phyloP scores from a whole-genome alignment of 2,113 vertebrate genomes.

The Henicopernis longicauda region DNA sequence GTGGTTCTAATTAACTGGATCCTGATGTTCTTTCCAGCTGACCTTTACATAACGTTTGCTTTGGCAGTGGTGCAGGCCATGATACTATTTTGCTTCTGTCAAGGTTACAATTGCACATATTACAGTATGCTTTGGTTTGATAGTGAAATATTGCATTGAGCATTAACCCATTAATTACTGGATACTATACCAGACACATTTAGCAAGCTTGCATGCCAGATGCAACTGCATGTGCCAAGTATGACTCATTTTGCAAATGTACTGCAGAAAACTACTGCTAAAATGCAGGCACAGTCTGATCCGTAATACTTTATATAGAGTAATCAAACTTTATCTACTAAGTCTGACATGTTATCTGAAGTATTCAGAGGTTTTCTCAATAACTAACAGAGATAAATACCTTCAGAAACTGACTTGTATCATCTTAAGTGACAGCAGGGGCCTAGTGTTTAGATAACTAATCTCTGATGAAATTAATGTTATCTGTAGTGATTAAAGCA shows the following conservation, averaged over 20 bases:
- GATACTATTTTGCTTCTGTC: constrained; percentile 22
- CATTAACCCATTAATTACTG: background rate
- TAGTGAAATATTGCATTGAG: background rate
- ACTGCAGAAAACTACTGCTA: background rate
- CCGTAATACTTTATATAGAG: background rate
- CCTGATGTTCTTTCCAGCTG: background rate
- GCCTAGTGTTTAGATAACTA: background rate
- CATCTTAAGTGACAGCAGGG: background rate
- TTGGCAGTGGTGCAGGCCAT: constrained; percentile 8
- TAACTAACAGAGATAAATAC: background rate
- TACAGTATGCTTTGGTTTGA: background rate
- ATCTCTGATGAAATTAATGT: background rate
- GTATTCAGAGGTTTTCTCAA: background rate
- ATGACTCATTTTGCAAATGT: background rate
- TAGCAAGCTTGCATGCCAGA: background rate
- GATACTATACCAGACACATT: background rate
- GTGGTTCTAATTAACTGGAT: constrained; percentile 6
- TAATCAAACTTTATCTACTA: background rate
- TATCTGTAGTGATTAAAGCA: background rate
- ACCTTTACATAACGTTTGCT: constrained; percentile 40
- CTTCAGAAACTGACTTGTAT: background rate
- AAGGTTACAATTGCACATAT: background rate
- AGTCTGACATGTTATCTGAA: background rate
- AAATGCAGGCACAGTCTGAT: background rate
- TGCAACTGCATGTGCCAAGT: background rate